Evolutionary conservation across 1,140 invertebrate genomes (phyloP).

Genomic region (Drosophila ficusphila): DNA sequence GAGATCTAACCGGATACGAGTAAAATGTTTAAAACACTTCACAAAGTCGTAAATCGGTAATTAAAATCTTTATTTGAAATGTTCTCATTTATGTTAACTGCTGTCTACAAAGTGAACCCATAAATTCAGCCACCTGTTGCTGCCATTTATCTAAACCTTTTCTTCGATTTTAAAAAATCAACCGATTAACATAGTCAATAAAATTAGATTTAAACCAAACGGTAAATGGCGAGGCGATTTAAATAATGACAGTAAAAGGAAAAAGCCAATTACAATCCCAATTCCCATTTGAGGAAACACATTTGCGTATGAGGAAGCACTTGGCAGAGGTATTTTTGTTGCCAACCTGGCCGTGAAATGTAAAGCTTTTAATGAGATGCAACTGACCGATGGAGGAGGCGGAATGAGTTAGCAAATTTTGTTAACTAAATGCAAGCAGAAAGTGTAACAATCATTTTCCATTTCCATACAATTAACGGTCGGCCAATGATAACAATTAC

Average conservation of each 20-base stretch:
- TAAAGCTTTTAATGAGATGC: slow-evolving; percentile 64
- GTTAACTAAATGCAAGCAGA: slow-evolving; percentile 49
- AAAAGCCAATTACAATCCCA: slow-evolving; percentile 7
- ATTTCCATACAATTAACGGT: slow-evolving; percentile 70
- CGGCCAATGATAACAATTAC: slow-evolving; percentile 36
- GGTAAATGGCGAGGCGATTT: background rate
- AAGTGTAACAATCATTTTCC: slow-evolving; percentile 66
- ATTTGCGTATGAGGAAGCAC: slow-evolving; percentile 26
- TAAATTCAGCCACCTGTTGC: slow-evolving; percentile 8
- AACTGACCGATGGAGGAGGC: slow-evolving; percentile 38
- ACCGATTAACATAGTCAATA: slow-evolving; percentile 16
- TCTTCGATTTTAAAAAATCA: background rate
- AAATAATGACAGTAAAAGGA: background rate
- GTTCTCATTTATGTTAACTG: slow-evolving; percentile 1
- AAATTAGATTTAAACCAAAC: slow-evolving; percentile 1
- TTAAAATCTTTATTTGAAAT: slow-evolving; percentile 1
- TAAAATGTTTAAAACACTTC: background rate
- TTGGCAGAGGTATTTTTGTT: slow-evolving; percentile 8
- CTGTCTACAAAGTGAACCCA: background rate
- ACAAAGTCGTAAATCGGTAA: background rate
- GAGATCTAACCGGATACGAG: background rate
- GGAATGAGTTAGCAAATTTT: slow-evolving; percentile 48
- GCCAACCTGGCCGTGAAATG: slow-evolving; percentile 71
- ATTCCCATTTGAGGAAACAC: slow-evolving; percentile 26
- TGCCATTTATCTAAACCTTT: background rate